Percentiles rank a stretch among this genome's conserved stretches.
Evolutionary conservation across 2,113 vertebrate genomes (phyloP).

Genomic region (Gambusia affinis): DNA sequence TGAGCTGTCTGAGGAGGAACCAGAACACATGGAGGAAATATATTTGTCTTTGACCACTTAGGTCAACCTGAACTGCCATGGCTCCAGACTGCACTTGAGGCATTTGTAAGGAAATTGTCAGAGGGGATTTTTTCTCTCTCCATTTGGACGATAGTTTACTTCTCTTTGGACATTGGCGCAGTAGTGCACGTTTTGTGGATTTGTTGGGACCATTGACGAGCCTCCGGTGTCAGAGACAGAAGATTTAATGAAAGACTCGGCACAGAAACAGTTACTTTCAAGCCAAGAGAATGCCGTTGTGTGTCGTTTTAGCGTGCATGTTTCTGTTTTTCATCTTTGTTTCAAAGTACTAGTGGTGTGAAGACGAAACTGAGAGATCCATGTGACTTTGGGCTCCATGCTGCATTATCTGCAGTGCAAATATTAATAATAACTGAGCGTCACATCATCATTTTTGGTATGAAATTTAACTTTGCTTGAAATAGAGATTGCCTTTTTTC

Average conservation of each 20-base stretch:
- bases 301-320: constrained; percentile 42
- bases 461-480: constrained; percentile 39
- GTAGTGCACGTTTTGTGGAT: constrained; percentile 37
- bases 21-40: constrained; percentile 8
- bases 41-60: neutral
- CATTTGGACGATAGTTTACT: constrained; percentile 10
- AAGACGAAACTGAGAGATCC: constrained; percentile 11
- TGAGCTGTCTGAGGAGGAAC: constrained; percentile 12
- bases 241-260: constrained; percentile 22
- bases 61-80: constrained; percentile 8
- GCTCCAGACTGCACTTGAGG: constrained; percentile 10
- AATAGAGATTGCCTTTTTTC: constrained; percentile 51
- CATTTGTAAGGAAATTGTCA: constrained; percentile 15
- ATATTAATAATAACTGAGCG: constrained; percentile 22
- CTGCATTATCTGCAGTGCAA: constrained; percentile 30
- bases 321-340: constrained; percentile 35
- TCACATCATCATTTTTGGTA: constrained; percentile 31
- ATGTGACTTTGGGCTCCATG: constrained; percentile 11
- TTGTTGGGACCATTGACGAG: constrained; percentile 8
- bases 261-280: neutral
- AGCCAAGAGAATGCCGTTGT: constrained; percentile 22
- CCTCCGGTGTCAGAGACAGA: constrained; percentile 43
- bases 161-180: constrained; percentile 30
- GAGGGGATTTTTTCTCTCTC: neutral
- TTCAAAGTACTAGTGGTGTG: constrained; percentile 6